Base-by-base conservation (phyloP, 2,797 vertebrate genomes). In the Gymnocypris eckloni region DNA sequence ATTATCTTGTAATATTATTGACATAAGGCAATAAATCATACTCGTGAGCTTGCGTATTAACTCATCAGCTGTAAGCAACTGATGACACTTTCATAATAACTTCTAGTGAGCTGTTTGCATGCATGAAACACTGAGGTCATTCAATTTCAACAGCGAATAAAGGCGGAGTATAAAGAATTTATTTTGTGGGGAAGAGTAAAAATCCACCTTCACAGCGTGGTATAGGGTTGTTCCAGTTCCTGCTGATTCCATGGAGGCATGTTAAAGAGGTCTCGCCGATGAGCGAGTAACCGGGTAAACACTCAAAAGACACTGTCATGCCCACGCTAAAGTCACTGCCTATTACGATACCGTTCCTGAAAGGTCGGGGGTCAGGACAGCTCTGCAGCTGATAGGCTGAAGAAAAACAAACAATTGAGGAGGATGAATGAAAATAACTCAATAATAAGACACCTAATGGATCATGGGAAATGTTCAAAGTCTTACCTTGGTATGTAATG, bases 301-400 rank as follows among this genome's bases (percentile, higher is more conserved):
- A 99, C 82, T 99, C 98, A 88, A 99, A 99, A 0, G 98, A 98
- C 94, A 99, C 95, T 0, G 98, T 99, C 93, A 99, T 97, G 54
- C 98, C 98, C 2, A 99, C 98, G 13, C 97, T 98, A 89, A 99
- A 99, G 86, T 99, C 98, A 50, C 91, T 96, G 89, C 98, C 98
- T 66, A 99, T 97, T 84, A 99, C 98, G 70, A 99, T 98, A 78
- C 98, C 98, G 78, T 99, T 99, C 33, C 97, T 96, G 93, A 99
- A 99, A 0, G 98, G 98, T 4, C 97, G 96, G 67, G 98, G 98
- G 90, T 99, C 98, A n/a, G 98, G 98, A 91, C 98, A 99, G 87
- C 98, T 99, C 94, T 99, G 98, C 45, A 99, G 95, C 87, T 99
- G 98, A 90, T 99, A 99, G 1, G 98, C 98, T 99, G 88, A 81